Evolutionary conservation across 2,797 vertebrate genomes (phyloP).

Genomic region (Myripristis murdjan): DNA sequence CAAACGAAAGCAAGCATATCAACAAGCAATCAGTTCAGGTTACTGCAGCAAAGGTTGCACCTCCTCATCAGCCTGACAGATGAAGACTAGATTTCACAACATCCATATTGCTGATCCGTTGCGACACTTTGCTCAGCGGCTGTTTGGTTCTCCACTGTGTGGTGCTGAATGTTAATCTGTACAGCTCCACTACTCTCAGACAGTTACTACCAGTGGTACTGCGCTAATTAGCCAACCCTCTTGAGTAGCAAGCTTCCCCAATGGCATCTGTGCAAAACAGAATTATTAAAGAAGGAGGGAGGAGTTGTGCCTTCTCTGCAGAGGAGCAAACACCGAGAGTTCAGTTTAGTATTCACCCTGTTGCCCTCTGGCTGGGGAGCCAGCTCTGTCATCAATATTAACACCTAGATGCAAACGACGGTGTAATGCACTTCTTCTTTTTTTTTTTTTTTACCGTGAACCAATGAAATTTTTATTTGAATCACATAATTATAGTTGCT

Average conservation of each 20-base stretch:
- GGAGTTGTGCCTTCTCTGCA: slow-evolving; percentile 66
- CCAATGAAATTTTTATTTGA: slow-evolving; percentile 77
- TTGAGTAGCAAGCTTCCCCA: slow-evolving; percentile 70
- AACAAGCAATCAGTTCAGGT: slow-evolving; percentile 38
- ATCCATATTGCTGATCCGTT: slow-evolving; percentile 47
- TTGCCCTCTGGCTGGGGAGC: slow-evolving; percentile 59
- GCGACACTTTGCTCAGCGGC: slow-evolving; percentile 57
- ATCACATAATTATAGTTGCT: slow-evolving; percentile 68
- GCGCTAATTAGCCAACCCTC: slow-evolving; percentile 79
- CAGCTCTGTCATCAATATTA: slow-evolving; percentile 73
- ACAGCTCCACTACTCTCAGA: slow-evolving; percentile 63
- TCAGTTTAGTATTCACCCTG: slow-evolving; percentile 65
- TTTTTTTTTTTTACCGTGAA: slow-evolving; percentile 54
- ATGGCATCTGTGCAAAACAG: slow-evolving; percentile 76
- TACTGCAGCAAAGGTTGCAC: slow-evolving; percentile 29
- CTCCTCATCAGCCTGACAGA: slow-evolving; percentile 37
- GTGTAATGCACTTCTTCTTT: slow-evolving; percentile 40
- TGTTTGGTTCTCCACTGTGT: slow-evolving; percentile 69
- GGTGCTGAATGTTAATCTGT: slow-evolving; percentile 77
- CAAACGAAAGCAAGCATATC: neutral
- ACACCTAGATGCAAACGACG: slow-evolving; percentile 62
- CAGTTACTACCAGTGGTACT: slow-evolving; percentile 71
- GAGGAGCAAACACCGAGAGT: slow-evolving; percentile 62
- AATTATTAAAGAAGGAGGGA: slow-evolving; percentile 77
- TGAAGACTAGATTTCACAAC: slow-evolving; percentile 46